Evolutionary conservation across 2,797 vertebrate species (phyloP).

Genomic region (Varecia variegata): DNA sequence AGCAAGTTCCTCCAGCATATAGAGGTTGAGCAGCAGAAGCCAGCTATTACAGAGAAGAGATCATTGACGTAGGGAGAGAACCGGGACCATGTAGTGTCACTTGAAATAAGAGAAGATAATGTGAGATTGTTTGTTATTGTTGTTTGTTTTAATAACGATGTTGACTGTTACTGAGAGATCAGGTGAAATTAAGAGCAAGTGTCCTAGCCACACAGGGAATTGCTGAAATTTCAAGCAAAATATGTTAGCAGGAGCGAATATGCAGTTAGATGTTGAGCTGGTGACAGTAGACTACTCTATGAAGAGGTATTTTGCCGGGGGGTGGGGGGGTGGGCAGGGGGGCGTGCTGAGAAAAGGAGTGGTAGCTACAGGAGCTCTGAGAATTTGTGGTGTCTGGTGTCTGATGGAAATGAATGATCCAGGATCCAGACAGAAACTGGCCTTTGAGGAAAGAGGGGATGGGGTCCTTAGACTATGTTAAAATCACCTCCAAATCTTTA

Average conservation of each 20-base stretch:
- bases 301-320: neutral
- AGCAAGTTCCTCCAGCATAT: neutral
- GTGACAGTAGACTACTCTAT: neutral
- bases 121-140: neutral
- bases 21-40: neutral
- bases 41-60: neutral
- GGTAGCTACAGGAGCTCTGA: neutral
- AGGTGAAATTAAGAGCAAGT: neutral
- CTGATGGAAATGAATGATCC: neutral
- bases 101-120: neutral
- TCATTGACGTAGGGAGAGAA: rapidly evolving
- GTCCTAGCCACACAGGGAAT: neutral
- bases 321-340: rapidly evolving
- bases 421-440: neutral
- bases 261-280: no score
- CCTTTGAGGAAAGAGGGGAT: neutral
- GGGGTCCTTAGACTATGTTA: neutral
- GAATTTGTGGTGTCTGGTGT: neutral
- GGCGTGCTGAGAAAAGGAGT: neutral
- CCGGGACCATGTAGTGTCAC: neutral
- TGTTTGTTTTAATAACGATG: neutral
- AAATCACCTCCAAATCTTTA: neutral
- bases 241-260: neutral
- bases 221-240: neutral
- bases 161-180: neutral